Percentiles rank a stretch among this genome's conserved stretches.
These are phyloP conservation scores for Halocynthia roretzi DNA, from an alignment of 23 tunicate species.

Conservation along the genomic window DNA sequence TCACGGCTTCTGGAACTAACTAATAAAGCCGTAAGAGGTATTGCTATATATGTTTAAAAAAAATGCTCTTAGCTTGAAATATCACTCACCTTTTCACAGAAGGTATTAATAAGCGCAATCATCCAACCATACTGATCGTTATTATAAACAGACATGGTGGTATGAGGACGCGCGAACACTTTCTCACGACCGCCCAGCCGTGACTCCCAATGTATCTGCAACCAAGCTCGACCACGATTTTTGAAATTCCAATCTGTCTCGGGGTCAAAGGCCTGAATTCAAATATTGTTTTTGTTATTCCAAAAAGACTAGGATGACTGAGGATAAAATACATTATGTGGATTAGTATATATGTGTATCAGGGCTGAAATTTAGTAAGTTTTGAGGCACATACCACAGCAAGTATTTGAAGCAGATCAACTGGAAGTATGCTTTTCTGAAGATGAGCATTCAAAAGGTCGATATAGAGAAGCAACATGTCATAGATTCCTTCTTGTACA, in stretches of 20 bases:
- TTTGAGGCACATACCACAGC: slow-evolving; percentile 12
- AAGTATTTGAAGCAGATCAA: slow-evolving; percentile 44
- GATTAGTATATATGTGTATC: no score
- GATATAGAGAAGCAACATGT: slow-evolving; percentile 59
- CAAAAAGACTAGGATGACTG: background rate
- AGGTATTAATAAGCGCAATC: slow-evolving; percentile 64
- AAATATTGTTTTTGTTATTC: background rate
- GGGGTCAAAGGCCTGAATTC: slow-evolving; percentile 70
- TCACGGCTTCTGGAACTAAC: no score
- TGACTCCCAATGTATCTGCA: slow-evolving; percentile 35
- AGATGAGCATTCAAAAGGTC: slow-evolving; percentile 45
- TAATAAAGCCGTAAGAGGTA: background rate
- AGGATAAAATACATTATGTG: background rate
- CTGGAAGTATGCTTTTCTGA: slow-evolving; percentile 40
- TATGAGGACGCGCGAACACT: slow-evolving; percentile 54
- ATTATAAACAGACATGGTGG: background rate
- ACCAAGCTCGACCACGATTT: slow-evolving; percentile 51
- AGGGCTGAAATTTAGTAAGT: no score
- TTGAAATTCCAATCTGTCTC: slow-evolving; percentile 56
- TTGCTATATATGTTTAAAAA: background rate
- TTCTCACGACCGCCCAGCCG: slow-evolving; percentile 55
- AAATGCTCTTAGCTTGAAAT: background rate
- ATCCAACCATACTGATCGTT: slow-evolving; percentile 70
- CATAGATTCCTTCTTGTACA: slow-evolving; percentile 78
- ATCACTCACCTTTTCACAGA: slow-evolving; percentile 36